Evolutionary conservation across 2,113 vertebrate species (phyloP).

Genomic region (Acrocephalus kingi): DNA sequence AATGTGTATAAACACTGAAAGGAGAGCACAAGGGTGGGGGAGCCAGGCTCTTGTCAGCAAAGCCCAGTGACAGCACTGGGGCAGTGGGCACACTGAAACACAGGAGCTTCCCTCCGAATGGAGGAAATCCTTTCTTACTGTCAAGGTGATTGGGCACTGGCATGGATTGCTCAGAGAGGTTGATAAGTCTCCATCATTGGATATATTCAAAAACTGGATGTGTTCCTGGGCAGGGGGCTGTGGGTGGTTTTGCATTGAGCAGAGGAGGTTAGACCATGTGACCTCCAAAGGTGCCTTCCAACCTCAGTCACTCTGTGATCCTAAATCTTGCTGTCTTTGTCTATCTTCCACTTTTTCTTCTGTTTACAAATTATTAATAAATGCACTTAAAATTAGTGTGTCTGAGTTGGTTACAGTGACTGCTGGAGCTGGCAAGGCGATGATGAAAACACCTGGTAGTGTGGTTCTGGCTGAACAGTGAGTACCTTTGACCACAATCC

Average conservation of each 20-base stretch:
- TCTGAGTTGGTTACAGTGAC: not conserved
- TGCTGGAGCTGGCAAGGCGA: not conserved
- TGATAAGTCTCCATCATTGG: not conserved
- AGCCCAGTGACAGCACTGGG: not conserved
- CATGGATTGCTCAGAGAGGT: not conserved
- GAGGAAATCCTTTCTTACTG: not conserved
- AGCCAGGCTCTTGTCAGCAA: not conserved
- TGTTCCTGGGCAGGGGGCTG: not conserved
- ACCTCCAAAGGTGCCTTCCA: not conserved
- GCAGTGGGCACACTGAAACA: not conserved
- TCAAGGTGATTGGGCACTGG: not conserved
- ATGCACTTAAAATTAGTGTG: not conserved
- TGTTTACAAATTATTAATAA: not conserved
- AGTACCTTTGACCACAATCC: not conserved
- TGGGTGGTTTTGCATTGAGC: not conserved
- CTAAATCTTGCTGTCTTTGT: not conserved
- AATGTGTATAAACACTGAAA: not conserved
- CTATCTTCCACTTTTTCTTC: not conserved
- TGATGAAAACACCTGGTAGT: rapidly evolving
- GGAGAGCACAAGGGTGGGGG: rapidly evolving
- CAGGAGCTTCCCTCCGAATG: not conserved
- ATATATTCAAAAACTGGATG: not conserved
- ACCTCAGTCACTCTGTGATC: not conserved
- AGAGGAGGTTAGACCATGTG: not conserved
- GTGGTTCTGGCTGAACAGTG: not conserved